phyloP scores from a whole-genome alignment of 2,888 invertebrate species.

The Athetis lepigone region DNA sequence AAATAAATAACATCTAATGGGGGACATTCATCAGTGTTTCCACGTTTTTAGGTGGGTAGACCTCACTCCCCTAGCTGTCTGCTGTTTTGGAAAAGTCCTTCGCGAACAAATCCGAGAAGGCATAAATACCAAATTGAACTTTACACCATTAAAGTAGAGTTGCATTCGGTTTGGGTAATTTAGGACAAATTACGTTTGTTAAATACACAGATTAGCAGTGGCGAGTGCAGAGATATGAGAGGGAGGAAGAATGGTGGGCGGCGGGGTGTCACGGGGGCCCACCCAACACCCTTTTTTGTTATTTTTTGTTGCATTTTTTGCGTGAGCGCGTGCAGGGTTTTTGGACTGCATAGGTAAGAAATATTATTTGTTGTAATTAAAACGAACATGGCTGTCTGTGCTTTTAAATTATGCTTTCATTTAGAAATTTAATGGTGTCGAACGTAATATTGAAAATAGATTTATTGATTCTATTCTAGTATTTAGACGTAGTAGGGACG shows the following conservation, averaged over 20 bases:
- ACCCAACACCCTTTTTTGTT: conserved; percentile 83
- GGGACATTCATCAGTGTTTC: conserved; percentile 90
- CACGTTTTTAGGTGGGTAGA: conserved; percentile 88
- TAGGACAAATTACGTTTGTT: conserved; percentile 83
- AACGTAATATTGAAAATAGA: not conserved
- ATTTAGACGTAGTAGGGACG: no score
- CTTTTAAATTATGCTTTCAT: conserved; percentile 29
- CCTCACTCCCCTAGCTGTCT: conserved; percentile 86
- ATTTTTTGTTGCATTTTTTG: conserved; percentile 88
- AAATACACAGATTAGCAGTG: conserved; percentile 86
- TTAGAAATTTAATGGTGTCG: not conserved
- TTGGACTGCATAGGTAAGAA: conserved; percentile 76
- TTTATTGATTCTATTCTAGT: not conserved
- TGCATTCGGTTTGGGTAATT: conserved; percentile 56
- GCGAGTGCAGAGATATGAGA: conserved; percentile 87
- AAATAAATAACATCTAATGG: conserved; percentile 91
- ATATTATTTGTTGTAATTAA: conserved; percentile 63
- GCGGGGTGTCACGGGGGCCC: conserved; percentile 76
- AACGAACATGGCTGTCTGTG: conserved; percentile 15
- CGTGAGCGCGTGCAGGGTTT: conserved; percentile 78
- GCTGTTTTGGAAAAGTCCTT: conserved; percentile 81
- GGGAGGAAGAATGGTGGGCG: conserved; percentile 77
- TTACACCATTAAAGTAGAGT: conserved; percentile 60
- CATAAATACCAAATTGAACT: conserved; percentile 59
- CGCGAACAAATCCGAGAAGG: conserved; percentile 70